A percentile compares a stretch with the other conserved stretches of the same genome.
These are phyloP conservation scores for Spisula subtruncata DNA, from an alignment of 2,888 invertebrate species.

Conservation along the genomic window DNA sequence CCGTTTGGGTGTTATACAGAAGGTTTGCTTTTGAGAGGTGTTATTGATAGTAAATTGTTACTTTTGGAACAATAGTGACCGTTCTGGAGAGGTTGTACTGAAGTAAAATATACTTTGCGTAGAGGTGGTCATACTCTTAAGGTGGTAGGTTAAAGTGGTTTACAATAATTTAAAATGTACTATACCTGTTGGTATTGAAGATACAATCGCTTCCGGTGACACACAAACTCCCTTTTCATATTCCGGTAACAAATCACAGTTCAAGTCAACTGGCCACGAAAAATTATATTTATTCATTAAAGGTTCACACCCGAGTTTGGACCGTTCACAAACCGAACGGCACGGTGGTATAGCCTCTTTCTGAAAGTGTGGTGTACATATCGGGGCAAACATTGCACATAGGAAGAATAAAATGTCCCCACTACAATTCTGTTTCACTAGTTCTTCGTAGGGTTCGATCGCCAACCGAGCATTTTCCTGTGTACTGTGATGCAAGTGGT, in stretches of 20 bases:
- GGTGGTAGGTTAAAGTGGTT: background rate
- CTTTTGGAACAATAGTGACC: no score
- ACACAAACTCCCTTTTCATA: conserved; percentile 85
- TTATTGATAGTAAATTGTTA: no score
- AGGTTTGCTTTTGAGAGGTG: no score
- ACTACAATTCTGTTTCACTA: conserved; percentile 83
- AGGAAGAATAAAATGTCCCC: conserved; percentile 83
- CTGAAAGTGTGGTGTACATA: conserved; percentile 84
- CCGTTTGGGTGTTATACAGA: no score
- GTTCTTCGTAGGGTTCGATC: conserved; percentile 82
- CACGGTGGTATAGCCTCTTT: conserved; percentile 84
- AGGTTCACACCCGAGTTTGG: conserved; percentile 83
- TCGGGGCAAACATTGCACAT: conserved; percentile 85
- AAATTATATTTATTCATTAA: conserved; percentile 83
- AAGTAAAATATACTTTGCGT: no score
- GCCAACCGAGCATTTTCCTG: conserved; percentile 84
- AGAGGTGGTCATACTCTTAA: background rate
- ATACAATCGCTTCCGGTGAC: conserved; percentile 83
- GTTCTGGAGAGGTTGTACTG: no score
- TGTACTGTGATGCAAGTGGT: conserved; percentile 83
- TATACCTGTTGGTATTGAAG: conserved; percentile 75
- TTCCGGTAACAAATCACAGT: conserved; percentile 81
- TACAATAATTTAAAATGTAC: conserved; percentile 10
- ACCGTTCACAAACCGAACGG: conserved; percentile 82
- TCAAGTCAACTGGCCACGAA: conserved; percentile 84